Evolutionary conservation across 2,888 invertebrate genomes (phyloP).

Genomic region (Entomobrya proxima): DNA sequence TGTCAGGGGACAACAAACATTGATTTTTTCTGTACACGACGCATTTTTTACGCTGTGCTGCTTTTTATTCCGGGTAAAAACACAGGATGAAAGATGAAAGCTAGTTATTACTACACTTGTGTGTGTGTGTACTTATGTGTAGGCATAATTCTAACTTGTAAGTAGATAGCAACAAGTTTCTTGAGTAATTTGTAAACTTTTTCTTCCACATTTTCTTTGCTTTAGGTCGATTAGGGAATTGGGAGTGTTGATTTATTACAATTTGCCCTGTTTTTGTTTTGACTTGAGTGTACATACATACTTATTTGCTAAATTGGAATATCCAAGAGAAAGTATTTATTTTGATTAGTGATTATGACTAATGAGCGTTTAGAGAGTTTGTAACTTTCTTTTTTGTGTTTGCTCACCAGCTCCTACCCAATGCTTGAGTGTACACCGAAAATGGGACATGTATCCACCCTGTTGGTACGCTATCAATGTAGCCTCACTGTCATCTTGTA

Average conservation of each 20-base stretch:
- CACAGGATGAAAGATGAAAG: no score
- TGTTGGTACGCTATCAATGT: conserved; percentile 35
- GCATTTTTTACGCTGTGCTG: no score
- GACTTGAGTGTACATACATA: background rate
- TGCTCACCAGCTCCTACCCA: conserved; percentile 5
- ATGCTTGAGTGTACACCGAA: conserved; percentile 43
- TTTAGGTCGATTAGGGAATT: background rate
- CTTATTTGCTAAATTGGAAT: background rate
- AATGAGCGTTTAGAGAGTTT: no score
- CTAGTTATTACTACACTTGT: no score
- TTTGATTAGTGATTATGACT: no score
- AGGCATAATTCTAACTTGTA: no score
- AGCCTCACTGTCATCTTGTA: background rate
- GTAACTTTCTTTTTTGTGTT: background rate
- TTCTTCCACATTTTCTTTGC: no score
- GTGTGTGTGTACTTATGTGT: no score
- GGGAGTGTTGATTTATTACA: background rate
- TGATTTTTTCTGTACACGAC: no score
- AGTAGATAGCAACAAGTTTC: background rate
- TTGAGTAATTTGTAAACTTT: background rate
- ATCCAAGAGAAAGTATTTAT: no score
- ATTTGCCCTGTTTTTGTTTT: background rate
- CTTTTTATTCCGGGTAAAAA: no score
- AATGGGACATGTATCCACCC: conserved; percentile 46
- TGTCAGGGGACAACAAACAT: no score